These are phyloP conservation scores for Hassar affinis DNA, from an alignment of 2,113 vertebrate species.

Conservation along the genomic window DNA sequence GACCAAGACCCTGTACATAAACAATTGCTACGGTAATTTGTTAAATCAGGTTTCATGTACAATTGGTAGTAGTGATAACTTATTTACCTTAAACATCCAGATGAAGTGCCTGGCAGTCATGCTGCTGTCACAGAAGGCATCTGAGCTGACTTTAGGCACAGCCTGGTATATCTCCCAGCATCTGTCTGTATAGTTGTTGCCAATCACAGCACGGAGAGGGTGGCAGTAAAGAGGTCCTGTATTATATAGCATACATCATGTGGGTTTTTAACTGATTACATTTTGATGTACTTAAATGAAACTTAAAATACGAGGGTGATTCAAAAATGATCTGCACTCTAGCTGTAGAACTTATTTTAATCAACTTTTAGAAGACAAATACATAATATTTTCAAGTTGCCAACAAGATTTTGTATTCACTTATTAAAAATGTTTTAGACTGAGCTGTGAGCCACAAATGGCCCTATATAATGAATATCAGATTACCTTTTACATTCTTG, in stretches of 20 bases:
- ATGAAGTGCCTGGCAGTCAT: constrained; percentile 83
- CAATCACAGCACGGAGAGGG: constrained; percentile 53
- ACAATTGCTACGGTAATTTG: background rate
- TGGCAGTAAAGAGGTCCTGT: constrained; percentile 79
- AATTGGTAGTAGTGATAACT: too few relatives aligned
- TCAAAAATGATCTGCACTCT: too few relatives aligned
- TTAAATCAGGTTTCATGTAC: background rate
- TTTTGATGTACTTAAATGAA: background rate
- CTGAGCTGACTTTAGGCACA: constrained; percentile 53
- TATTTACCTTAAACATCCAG: constrained; percentile 83
- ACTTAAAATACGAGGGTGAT: background rate
- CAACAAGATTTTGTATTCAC: too few relatives aligned
- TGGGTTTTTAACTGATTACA: background rate
- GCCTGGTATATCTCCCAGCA: constrained; percentile 79
- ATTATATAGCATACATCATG: background rate
- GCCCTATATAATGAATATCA: constrained; percentile 3
- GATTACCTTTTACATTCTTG: constrained; percentile 76
- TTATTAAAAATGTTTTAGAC: too few relatives aligned
- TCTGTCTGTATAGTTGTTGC: constrained; percentile 66
- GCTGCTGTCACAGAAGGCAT: constrained; percentile 66
- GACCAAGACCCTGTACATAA: constrained; percentile 75
- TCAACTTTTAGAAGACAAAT: too few relatives aligned
- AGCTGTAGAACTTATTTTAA: too few relatives aligned
- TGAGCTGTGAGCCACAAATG: too few relatives aligned
- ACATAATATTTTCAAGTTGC: too few relatives aligned